Conservation (phyloP, 2,113 vertebrate species). For the Dicrurus megarhynchus region DNA sequence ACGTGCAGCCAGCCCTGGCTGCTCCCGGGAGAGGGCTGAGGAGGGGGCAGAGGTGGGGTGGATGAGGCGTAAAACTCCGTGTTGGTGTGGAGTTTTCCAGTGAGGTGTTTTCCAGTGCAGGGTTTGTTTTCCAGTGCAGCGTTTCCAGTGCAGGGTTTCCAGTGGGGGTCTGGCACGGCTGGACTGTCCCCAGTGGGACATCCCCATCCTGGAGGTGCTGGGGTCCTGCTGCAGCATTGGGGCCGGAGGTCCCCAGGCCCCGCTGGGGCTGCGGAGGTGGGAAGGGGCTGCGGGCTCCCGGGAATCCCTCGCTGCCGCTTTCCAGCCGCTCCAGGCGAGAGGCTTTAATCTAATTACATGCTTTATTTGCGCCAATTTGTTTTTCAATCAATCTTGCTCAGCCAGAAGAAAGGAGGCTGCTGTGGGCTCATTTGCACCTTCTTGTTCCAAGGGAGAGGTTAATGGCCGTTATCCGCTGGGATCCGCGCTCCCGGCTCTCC, state of each 20-base stretch:
- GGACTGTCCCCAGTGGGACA: background rate
- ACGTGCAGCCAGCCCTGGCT: background rate
- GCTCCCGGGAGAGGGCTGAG: background rate
- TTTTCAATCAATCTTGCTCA: conserved; percentile 93
- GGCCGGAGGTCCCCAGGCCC: background rate
- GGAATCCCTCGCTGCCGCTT: conserved; percentile 21
- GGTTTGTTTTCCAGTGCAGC: background rate
- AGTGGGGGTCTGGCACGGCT: background rate
- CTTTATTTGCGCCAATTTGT: conserved; percentile 98
- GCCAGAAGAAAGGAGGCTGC: conserved; percentile 83
- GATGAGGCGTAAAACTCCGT: background rate
- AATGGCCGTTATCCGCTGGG: conserved; percentile 47
- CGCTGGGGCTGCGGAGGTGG: background rate
- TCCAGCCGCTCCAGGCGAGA: conserved; percentile 73
- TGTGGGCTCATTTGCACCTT: conserved; percentile 80
- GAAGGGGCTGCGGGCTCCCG: background rate
- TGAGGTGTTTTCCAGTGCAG: background rate
- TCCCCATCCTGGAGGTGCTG: background rate
- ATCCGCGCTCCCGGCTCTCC: background rate
- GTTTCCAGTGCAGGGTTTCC: background rate
- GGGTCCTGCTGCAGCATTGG: rapidly evolving
- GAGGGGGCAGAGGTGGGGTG: too few relatives aligned
- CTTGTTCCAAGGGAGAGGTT: conserved; percentile 78
- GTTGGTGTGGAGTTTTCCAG: background rate
- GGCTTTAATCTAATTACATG: conserved; percentile 98